Evolutionary conservation across 2,113 vertebrate genomes (phyloP), one percentile per base, ranked within the genome.

Genomic region (Gobiocypris rarus): DNA sequence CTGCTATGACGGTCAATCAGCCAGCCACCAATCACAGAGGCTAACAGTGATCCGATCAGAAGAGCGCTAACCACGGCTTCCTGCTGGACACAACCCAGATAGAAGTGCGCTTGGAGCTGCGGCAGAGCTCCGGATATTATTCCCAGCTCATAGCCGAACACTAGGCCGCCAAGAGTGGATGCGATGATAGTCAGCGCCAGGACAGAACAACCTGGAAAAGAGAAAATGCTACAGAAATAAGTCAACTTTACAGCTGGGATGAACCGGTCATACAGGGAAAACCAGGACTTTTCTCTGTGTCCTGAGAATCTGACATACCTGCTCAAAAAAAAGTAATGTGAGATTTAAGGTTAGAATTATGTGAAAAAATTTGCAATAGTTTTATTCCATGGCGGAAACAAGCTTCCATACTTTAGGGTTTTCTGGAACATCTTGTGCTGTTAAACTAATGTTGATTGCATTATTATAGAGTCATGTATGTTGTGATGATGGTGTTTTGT

Each of bases 141-240:
- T 0, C 95, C 96, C 70, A 99, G 89, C 87, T 98, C 96, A 0
- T 98, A 99, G 0, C 97, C 97, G 59, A 98, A 99, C 73, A 97
- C 94, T 88, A 98, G 90, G 38, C 97, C 97, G 0, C 97, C 97
- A 58, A 97, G 91, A 14, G 93, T 81, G 48, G 97, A 97, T 61
- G 96, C 95, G 0, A 89, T 85, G 17, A 92, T 93, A 41, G 95
- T 94, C 75, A 98, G 86, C 26, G 93, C 83, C 61, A 96, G 91
- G 15, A 84, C n/a, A 1, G 90, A 82, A 6, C 43, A 70, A 89
- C 95, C 97, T 98, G 67, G 63, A 89, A 90, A 84, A 88, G 89
- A 76, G 54, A 67, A 56, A 88, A 41, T 65, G n/a, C 24, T 45
- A 67, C n/a, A 81, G 5, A 17, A 59, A 71, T 58, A 5, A 70